phyloP scores from a whole-genome alignment of 2,797 vertebrate species.

The Lithobates sylvaticus region DNA sequence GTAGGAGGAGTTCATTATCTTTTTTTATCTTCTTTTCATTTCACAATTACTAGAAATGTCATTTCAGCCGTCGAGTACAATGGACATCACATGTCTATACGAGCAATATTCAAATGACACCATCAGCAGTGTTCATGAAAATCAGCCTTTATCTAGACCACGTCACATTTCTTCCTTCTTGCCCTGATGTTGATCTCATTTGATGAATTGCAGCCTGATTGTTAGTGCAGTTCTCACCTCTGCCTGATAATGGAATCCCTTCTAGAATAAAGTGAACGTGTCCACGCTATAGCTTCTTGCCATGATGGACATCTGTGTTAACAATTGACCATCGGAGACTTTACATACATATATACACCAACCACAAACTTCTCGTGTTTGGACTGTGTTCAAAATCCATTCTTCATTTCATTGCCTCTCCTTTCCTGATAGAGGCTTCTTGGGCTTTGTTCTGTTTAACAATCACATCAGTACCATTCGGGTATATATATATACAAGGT shows the following conservation, averaged over 20 bases:
- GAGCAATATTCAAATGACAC: slow-evolving; percentile 31
- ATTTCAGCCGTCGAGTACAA: slow-evolving; percentile 40
- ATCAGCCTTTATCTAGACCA: slow-evolving; percentile 18
- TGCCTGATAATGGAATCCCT: not conserved
- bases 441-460: too few relatives aligned
- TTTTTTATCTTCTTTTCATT: slow-evolving; percentile 37
- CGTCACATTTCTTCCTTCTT: slow-evolving; percentile 3
- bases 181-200: slow-evolving; percentile 12
- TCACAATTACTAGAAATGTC: slow-evolving; percentile 45
- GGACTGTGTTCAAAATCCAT: too few relatives aligned
- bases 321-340: not conserved
- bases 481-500: too few relatives aligned
- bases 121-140: not conserved
- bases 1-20: slow-evolving; percentile 54
- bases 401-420: too few relatives aligned
- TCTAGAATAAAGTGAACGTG: not conserved
- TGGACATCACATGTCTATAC: slow-evolving; percentile 40
- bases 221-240: not conserved
- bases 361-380: not conserved
- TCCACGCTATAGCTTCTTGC: not conserved
- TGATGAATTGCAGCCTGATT: slow-evolving; percentile 34
- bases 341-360: not conserved
- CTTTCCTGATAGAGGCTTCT: too few relatives aligned
- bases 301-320: not conserved
- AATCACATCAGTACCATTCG: too few relatives aligned